Percentiles rank a stretch among this genome's conserved stretches.
Evolutionary conservation across 37 sponge, comb jelly and placozoan genomes (phyloP).

Genomic region (Aphrocallistes beatrix): DNA sequence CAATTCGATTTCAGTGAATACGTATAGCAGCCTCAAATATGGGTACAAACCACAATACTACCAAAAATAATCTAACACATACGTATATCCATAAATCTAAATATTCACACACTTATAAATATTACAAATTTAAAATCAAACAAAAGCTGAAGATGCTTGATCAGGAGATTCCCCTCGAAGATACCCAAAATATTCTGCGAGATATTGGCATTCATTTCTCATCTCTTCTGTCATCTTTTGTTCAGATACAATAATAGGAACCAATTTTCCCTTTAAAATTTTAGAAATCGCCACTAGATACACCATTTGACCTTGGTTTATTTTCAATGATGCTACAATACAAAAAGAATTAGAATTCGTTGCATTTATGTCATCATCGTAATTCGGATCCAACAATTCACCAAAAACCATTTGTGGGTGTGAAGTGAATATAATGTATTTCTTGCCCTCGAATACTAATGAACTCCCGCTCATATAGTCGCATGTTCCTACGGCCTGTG

Average conservation of each 20-base stretch:
- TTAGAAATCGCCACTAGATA: neutral
- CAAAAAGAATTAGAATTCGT: neutral
- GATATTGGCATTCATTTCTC: neutral
- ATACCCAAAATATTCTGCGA: conserved; percentile 10
- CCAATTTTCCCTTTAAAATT: neutral
- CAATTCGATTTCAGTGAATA: too few species aligned
- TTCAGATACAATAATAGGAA: neutral
- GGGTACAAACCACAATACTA: too few species aligned
- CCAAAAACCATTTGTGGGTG: neutral
- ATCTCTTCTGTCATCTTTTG: neutral
- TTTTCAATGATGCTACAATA: neutral
- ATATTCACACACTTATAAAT: too few species aligned
- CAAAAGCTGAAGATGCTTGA: neutral
- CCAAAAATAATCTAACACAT: too few species aligned
- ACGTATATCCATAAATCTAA: too few species aligned
- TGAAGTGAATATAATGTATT: neutral
- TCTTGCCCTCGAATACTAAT: neutral
- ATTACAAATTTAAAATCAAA: too few species aligned
- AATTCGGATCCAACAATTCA: neutral
- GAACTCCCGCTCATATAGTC: neutral
- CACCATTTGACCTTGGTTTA: neutral
- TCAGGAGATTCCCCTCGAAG: neutral
- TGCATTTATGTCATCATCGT: neutral
- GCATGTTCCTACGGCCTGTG: neutral
- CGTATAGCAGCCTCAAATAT: too few species aligned